Base-by-base conservation (phyloP, 2,797 vertebrate species). In the Picus viridis region DNA sequence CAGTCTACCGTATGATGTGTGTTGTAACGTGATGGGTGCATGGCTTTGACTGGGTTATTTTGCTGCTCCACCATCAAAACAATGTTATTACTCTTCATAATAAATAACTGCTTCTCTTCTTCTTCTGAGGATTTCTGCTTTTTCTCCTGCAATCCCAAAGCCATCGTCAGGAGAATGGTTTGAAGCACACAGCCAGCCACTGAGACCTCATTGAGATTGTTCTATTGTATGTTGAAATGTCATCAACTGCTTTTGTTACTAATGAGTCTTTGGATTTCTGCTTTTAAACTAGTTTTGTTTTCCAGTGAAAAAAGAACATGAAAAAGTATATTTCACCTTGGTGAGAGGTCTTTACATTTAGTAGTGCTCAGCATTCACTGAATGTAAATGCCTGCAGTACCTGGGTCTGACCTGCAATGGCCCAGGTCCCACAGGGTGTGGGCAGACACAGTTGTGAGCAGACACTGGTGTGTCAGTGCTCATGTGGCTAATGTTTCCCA, bases 51-150 rank as follows among this genome's bases (percentile, higher is more conserved):
- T 26, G 5, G 36, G 23, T 72, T 82, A 76, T 23, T 27, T 77
- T 85, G 16, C 23, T 70, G n/a, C 57, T 76, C 12, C 4, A 5
- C 34, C 23, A 59, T 59, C 19, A 30, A 83, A 67, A 82, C 3
- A 0, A 12, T 80, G 85, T 83, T 59, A 26, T 65, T 86, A 65
- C 8, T 51, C 88, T 89, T 12, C 26, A 24, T 36, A 23, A 59
- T 19, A 84, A 82, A 68, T 70, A n/a, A 27, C 4, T 65, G 9
- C 8, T 36, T 85, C 81, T 78, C 53, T 47, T 6, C 6, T 80
- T 70, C 59, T 65, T 78, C 69, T 65, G 22, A 87, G 47, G 79
- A 53, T 68, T 87, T 32, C 49, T 77, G 16, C 27, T 80, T 83
- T 74, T 90, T 18, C 16, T 77, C 24, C 24, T 83, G 10, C 16